These are phyloP conservation scores for Synergus gifuensis DNA, from an alignment of 2,888 invertebrate species.

Conservation along the genomic window DNA sequence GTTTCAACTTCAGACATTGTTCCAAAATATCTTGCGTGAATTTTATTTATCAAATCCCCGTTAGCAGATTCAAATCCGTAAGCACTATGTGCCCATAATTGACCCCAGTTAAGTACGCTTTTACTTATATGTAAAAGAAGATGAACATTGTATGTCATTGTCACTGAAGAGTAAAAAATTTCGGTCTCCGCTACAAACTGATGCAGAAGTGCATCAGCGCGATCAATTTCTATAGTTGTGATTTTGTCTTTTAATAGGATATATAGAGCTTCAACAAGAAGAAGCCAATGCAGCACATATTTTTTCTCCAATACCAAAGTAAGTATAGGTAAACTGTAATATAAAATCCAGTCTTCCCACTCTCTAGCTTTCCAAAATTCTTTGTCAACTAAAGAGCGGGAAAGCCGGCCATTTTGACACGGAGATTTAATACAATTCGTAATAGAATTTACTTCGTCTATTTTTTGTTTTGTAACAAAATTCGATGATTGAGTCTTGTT, in stretches of 20 bases:
- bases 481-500: not conserved
- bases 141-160: slow-evolving; percentile 45
- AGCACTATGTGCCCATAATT: slow-evolving; percentile 41
- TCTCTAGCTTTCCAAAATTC: slow-evolving; percentile 8
- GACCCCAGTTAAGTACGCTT: slow-evolving; percentile 44
- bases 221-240: not conserved
- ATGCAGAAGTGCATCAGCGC: not conserved
- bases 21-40: slow-evolving; percentile 45
- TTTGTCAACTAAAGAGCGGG: not conserved
- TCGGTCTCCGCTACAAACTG: not conserved
- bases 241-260: not conserved
- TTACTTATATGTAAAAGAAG: slow-evolving; percentile 23
- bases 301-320: not conserved
- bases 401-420: not conserved
- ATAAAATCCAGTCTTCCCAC: not conserved
- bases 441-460: not conserved
- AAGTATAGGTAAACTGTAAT: not conserved
- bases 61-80: slow-evolving; percentile 47
- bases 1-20: not conserved
- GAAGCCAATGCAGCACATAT: not conserved
- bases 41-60: slow-evolving; percentile 37
- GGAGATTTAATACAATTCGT: not conserved
- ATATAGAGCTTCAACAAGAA: slow-evolving; percentile 15
- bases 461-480: not conserved
- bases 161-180: slow-evolving; percentile 18